These are phyloP conservation scores for Dunckerocampus dactyliophorus DNA, from an alignment of 2,113 vertebrate genomes.

Conservation along the genomic window DNA sequence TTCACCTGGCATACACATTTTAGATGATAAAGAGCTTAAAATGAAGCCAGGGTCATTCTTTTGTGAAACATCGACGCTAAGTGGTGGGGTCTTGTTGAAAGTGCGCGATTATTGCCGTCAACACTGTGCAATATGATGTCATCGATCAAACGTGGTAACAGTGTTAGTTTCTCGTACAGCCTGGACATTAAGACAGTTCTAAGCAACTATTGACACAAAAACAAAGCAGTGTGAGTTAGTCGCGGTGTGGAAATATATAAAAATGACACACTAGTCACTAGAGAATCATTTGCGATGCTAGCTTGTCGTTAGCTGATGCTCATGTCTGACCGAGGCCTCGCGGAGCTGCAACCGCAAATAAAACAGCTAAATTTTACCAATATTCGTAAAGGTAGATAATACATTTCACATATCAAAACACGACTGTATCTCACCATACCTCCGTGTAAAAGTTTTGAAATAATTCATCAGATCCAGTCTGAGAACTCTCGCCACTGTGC, in stretches of 20 bases:
- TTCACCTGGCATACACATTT: slow-evolving; percentile 81
- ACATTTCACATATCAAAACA: neutral
- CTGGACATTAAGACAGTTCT: too few species aligned
- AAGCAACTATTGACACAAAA: too few species aligned
- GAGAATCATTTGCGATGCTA: slow-evolving; percentile 21
- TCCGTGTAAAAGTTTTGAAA: slow-evolving; percentile 75
- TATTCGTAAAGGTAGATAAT: too few species aligned
- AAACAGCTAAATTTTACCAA: neutral
- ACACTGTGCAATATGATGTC: neutral
- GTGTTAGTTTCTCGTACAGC: neutral
- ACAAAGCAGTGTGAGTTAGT: neutral
- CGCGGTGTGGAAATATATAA: too few species aligned
- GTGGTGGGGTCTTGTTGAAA: neutral
- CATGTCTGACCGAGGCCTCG: slow-evolving; percentile 9
- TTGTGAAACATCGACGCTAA: too few species aligned
- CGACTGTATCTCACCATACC: slow-evolving; percentile 28
- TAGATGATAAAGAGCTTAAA: too few species aligned
- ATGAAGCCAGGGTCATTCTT: too few species aligned
- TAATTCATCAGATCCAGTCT: slow-evolving; percentile 66
- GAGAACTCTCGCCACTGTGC: slow-evolving; percentile 62
- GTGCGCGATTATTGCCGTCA: neutral
- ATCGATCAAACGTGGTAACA: neutral
- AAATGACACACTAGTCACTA: neutral
- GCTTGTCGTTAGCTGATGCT: slow-evolving; percentile 39
- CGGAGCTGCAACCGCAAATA: neutral